Percentiles rank a stretch among this genome's conserved stretches.
phyloP scores from a whole-genome alignment of 1,140 invertebrate species.

The Apis cerana region DNA sequence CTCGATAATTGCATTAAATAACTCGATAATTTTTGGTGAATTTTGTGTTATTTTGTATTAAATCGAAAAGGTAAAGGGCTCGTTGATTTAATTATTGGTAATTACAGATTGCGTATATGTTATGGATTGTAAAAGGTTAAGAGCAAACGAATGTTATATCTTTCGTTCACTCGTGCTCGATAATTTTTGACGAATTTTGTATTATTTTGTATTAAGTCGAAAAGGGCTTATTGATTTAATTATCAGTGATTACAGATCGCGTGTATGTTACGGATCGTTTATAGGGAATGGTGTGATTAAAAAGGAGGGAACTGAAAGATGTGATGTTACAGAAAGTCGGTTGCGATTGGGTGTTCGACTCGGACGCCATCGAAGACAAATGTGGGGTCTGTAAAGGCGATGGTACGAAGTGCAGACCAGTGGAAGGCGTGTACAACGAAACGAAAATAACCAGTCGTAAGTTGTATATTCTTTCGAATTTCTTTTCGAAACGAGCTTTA shows the following conservation, averaged over 20 bases:
- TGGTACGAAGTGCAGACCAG: conserved; percentile 83
- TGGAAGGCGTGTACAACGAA: conserved; percentile 72
- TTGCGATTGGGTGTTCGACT: conserved; percentile 86
- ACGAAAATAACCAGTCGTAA: neutral
- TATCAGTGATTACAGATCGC: neutral
- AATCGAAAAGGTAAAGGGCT: too few relatives aligned
- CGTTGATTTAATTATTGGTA: too few relatives aligned
- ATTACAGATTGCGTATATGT: too few relatives aligned
- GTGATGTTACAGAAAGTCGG: conserved; percentile 82
- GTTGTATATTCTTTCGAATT: neutral
- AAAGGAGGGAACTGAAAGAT: neutral
- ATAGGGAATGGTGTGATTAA: neutral
- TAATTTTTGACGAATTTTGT: too few relatives aligned
- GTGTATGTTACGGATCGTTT: neutral
- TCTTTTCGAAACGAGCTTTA: too few relatives aligned
- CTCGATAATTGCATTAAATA: too few relatives aligned
- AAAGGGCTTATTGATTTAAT: neutral
- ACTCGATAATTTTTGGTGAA: too few relatives aligned
- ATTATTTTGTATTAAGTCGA: too few relatives aligned
- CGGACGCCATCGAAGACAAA: conserved; percentile 84
- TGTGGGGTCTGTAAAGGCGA: conserved; percentile 88
- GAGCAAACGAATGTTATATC: too few relatives aligned
- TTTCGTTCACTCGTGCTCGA: too few relatives aligned
- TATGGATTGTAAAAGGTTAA: too few relatives aligned
- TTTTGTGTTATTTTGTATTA: too few relatives aligned